Base-by-base conservation (phyloP, 2,888 invertebrate species). In the Nebria salina region DNA sequence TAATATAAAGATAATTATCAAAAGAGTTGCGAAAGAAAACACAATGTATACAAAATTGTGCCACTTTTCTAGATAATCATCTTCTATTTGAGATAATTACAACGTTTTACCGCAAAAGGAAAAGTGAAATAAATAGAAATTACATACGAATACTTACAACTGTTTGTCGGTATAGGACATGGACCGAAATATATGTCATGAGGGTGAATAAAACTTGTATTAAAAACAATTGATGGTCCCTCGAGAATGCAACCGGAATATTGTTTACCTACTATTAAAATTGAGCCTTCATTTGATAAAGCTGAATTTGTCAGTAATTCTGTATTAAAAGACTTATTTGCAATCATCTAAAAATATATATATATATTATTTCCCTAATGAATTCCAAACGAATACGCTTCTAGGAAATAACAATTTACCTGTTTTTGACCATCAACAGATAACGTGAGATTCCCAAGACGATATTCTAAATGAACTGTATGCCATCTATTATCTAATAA, bases 401-500 rank as follows among this genome's bases (percentile, higher is more conserved):
- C 34, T 34, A 5, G 34, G 34, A 34, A 34, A 34, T 34, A 34
- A 34, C 7, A 34, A 88, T 90, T 89, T 87, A 95, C 95, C 89
- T 90, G 89, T 54, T 88, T 88, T 83, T 90, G 89, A 15, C 90
- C 90, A 77, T 90, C 90, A 5, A 91, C 89, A 79, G 89, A 90
- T 74, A 92, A 87, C 0, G 91, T 91, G 20, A 92, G 88, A 86
- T 92, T 92, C 11, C 92, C 92, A n/a, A 91, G 87, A 82, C 89
- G 89, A 88, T 93, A 93, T 76, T 92, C 90, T 74, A 95, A 88
- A 86, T 92, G 93, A 77, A 94, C 92, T 86, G 92, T 93, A 89
- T 96, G 95, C 96, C 96, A 96, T 86, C 90, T 92, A 89, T 96
- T 96, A 90, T 96, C 94, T 82, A 96, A 90, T 83, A 95, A 92